Base-by-base conservation (phyloP, 1,140 invertebrate species). In the Drosophila subpulchrella region DNA sequence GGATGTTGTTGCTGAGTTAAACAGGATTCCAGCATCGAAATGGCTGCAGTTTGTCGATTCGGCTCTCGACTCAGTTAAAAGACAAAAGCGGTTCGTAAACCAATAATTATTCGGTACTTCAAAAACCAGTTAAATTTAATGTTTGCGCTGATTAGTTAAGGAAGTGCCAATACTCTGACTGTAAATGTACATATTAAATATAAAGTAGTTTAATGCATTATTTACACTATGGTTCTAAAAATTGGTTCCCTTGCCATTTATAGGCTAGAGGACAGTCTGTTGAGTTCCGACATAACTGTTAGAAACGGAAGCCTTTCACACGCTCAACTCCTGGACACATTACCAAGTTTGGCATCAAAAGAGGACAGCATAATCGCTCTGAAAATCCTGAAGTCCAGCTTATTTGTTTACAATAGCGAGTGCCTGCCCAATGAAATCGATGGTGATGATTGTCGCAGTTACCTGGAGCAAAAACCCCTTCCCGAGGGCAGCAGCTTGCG, bases 221-320 rank as follows among this genome's bases (percentile, higher is more conserved):
- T 20, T 20, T 20, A 20, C 20, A 20, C 0, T 1, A 20, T 20
- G 20, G 27, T 27, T 27, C 27, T 27, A 27, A 27, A 27, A 27
- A 2, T 4, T 1, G 0, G 3, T 27, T 27, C 20, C 20, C 7
- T 34, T 34, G 0, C 4, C 4, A 6, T 5, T 15, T 34, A 55
- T 15, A 91, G 90, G 5, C 66, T 91, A 0, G 90, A 91, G 39
- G 66, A 75, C 15, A 91, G 78, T 71, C 74, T 91, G 0, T 39
- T 90, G 3, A 73, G 15, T 13, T 76, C 90, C 0, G 50, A 74
- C 2, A 80, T 91, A 12, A 80, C 79, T n/a, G 90, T 91, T 1
- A 39, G 82, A 56, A 90, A 92, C 54, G 90, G 89, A 12, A 84
- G 68, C 12, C 56, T 92, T 20, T 92, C 91, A 2, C 91, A 92